Evolutionary conservation across 2,113 vertebrate genomes (phyloP).

Genomic region (Candoia aspera): DNA sequence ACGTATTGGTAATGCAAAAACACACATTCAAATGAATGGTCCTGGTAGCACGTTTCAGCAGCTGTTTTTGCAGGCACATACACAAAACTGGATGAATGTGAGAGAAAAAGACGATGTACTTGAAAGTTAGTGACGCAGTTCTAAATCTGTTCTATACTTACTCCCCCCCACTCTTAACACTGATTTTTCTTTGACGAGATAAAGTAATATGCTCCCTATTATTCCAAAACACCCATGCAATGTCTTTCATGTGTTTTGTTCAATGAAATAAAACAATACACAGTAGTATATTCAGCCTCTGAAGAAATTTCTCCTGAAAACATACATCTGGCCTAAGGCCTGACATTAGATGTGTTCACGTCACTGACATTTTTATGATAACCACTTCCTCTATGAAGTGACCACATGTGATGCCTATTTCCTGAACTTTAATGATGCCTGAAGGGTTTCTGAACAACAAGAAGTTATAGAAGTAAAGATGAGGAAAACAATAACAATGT

Average conservation of each 20-base stretch:
- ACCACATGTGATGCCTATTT: constrained; percentile 53
- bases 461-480: constrained; percentile 41
- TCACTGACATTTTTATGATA: constrained; percentile 47
- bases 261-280: constrained; percentile 46
- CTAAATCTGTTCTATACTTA: background rate
- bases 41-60: background rate
- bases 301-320: constrained; percentile 33
- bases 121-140: background rate
- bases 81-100: background rate
- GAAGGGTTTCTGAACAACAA: constrained; percentile 22
- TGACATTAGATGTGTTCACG: constrained; percentile 45
- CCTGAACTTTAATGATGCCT: constrained; percentile 52
- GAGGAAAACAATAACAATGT: constrained; percentile 13
- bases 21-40: background rate
- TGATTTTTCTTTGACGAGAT: background rate
- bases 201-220: background rate
- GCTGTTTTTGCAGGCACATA: background rate
- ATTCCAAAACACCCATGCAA: background rate
- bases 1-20: background rate
- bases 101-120: background rate
- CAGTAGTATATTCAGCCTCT: constrained; percentile 46
- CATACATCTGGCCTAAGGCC: constrained; percentile 54
- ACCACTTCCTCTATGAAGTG: constrained; percentile 56
- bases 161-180: background rate
- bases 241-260: constrained; percentile 17